phyloP scores from a whole-genome alignment of 2,888 invertebrate genomes.

The Metellina segmentata region DNA sequence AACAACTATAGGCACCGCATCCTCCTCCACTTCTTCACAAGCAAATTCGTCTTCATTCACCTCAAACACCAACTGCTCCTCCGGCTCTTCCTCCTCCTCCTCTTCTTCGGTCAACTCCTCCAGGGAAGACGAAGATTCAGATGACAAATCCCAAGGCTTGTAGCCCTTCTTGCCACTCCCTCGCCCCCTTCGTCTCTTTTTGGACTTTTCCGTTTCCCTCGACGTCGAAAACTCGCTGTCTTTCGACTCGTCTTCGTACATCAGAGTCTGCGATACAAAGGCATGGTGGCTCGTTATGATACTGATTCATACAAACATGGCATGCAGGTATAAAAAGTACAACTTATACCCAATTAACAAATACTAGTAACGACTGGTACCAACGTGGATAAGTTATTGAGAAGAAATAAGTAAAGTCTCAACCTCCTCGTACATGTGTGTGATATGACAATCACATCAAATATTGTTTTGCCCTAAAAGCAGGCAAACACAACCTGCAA shows the following conservation, averaged over 20 bases:
- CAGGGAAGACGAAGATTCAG: conserved; percentile 64
- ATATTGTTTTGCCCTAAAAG: too few species aligned
- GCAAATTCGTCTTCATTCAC: conserved; percentile 93
- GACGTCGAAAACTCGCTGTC: conserved; percentile 73
- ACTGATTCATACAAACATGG: not conserved
- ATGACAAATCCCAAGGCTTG: conserved; percentile 76
- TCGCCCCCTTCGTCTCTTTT: conserved; percentile 68
- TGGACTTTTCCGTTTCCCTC: conserved; percentile 72
- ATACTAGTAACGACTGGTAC: too few species aligned
- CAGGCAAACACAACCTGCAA: too few species aligned
- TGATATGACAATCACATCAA: too few species aligned
- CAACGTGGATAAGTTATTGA: too few species aligned
- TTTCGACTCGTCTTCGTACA: conserved; percentile 74
- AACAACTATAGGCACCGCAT: conserved; percentile 85
- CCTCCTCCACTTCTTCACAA: conserved; percentile 86
- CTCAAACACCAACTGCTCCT: conserved; percentile 83
- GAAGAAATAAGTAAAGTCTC: too few species aligned
- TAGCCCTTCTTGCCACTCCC: conserved; percentile 78
- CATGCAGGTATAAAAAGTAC: too few species aligned
- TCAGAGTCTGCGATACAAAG: conserved; percentile 32
- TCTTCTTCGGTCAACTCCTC: conserved; percentile 77
- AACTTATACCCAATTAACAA: too few species aligned
- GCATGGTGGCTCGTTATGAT: not conserved
- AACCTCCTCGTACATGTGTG: too few species aligned
- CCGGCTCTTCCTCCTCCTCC: conserved; percentile 82